Percentiles rank a stretch among this genome's conserved stretches.
Evolutionary conservation across 2,113 vertebrate genomes (phyloP).

Genomic region (Arvicanthis niloticus): DNA sequence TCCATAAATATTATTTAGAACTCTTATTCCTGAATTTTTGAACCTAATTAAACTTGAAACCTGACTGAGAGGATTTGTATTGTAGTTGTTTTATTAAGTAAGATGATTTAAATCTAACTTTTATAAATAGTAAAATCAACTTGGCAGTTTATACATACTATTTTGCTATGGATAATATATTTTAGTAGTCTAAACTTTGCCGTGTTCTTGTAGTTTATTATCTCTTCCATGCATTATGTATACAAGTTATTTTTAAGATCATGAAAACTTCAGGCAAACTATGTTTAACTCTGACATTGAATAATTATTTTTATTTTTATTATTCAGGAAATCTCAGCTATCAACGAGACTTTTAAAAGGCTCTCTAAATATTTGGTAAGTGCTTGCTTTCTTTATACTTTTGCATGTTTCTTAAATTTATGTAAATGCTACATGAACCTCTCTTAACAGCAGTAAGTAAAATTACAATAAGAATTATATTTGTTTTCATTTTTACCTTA

Average conservation of each 20-base stretch:
- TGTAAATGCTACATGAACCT: not conserved
- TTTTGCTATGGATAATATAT: slow-evolving; percentile 36
- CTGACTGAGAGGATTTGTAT: not conserved
- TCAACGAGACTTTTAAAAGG: slow-evolving; percentile 58
- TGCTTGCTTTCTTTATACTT: slow-evolving; percentile 49
- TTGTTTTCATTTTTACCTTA: slow-evolving; percentile 53
- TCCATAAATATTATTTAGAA: not conserved
- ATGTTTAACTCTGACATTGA: slow-evolving; percentile 33
- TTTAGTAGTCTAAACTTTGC: slow-evolving; percentile 29
- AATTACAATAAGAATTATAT: slow-evolving; percentile 36
- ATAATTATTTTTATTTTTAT: slow-evolving; percentile 50
- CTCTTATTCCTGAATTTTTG: slow-evolving; percentile 57
- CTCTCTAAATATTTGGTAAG: slow-evolving; percentile 41
- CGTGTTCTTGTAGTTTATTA: slow-evolving; percentile 48
- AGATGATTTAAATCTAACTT: slow-evolving; percentile 44
- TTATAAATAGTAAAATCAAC: slow-evolving; percentile 49
- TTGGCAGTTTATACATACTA: not conserved
- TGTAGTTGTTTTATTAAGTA: slow-evolving; percentile 23
- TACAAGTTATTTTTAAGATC: slow-evolving; percentile 52
- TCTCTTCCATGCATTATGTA: not conserved
- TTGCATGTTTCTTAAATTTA: slow-evolving; percentile 55
- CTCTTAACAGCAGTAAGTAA: slow-evolving; percentile 2
- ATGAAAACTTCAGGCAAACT: not conserved
- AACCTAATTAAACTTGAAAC: slow-evolving; percentile 25
- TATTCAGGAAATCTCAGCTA: slow-evolving; percentile 65